Percentiles rank a stretch among this genome's conserved stretches.
phyloP scores from a whole-genome alignment of 2,113 vertebrate genomes.

The Brachirus orientalis region DNA sequence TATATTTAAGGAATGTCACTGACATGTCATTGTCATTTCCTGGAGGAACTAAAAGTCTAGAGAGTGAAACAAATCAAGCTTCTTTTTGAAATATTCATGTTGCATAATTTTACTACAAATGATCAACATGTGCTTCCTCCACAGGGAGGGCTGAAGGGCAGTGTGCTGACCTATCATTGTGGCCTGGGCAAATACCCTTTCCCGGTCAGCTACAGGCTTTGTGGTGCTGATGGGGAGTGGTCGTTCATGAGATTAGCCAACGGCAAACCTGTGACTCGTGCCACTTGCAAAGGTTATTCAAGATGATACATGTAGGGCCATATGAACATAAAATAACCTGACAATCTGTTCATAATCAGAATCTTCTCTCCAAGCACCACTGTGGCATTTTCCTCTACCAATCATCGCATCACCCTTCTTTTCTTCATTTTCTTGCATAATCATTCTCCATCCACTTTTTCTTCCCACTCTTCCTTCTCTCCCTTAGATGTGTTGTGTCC shows the following conservation, averaged over 20 bases:
- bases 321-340: neutral
- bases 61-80: conserved; percentile 20
- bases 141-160: conserved; percentile 78
- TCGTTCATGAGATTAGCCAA: conserved; percentile 65
- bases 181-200: conserved; percentile 72
- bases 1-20: too few relatives aligned
- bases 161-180: conserved; percentile 84
- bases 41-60: too few relatives aligned
- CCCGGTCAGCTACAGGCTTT: conserved; percentile 73
- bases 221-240: conserved; percentile 81
- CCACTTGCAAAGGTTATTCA: conserved; percentile 82
- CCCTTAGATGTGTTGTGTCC: conserved; percentile 83
- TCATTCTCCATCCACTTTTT: neutral
- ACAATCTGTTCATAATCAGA: too few relatives aligned
- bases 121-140: conserved; percentile 7
- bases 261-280: conserved; percentile 36
- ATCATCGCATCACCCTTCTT: too few relatives aligned
- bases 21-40: too few relatives aligned
- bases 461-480: neutral
- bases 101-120: neutral
- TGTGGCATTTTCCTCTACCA: too few relatives aligned
- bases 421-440: neutral
- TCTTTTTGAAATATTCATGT: conserved; percentile 9
- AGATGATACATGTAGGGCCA: neutral
- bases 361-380: too few relatives aligned